Evolutionary conservation across 2,888 invertebrate species (phyloP), one percentile per base, ranked within the genome.

Genomic region (Rhamnusium bicolor): DNA sequence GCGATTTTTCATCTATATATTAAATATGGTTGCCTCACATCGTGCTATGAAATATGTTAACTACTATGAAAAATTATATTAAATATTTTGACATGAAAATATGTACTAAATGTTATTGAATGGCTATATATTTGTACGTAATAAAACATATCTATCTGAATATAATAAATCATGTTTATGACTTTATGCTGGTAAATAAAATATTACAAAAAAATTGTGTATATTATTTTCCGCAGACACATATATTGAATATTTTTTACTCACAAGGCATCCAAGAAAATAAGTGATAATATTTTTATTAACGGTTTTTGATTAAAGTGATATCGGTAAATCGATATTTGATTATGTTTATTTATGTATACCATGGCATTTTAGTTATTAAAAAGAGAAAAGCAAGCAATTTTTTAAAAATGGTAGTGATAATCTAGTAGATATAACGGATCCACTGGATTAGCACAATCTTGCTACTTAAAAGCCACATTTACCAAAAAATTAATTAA

Each of bases 111-210:
- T 29, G 32, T 32, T 66, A 19, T 21, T 49, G 27, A 66, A 40
- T 60, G n/a, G 60, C 21, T 32, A 66, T 66, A 21, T 67, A 56
- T 56, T 21, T 18, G 56, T 24, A 29, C n/a, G 21, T 51, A 56
- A 56, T 56, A 67, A 53, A 65, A 67, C 40, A 56, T 56, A 67
- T 67, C 56, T 56, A 67, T 67, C 46, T 29, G 54, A 67, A 40
- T 46, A 56, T 46, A 40, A 56, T 54, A 66, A 53, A 32, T 21
- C 49, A 29, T 24, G 51, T 54, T 67, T 67, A 67, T 67, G 54
- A 19, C 46, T 56, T 67, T 56, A 67, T 16, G 40, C 19, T 67
- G 54, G 40, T 67, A 56, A 66, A 66, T 66, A 56, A 66, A 67
- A 53, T 46, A 67, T 67, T 21, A 56, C 12, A 67, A 56, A 46